Evolutionary conservation across 2,888 invertebrate genomes (phyloP), one percentile per base, ranked within the genome.

Genomic region (Heteromyza rotundicornis): DNA sequence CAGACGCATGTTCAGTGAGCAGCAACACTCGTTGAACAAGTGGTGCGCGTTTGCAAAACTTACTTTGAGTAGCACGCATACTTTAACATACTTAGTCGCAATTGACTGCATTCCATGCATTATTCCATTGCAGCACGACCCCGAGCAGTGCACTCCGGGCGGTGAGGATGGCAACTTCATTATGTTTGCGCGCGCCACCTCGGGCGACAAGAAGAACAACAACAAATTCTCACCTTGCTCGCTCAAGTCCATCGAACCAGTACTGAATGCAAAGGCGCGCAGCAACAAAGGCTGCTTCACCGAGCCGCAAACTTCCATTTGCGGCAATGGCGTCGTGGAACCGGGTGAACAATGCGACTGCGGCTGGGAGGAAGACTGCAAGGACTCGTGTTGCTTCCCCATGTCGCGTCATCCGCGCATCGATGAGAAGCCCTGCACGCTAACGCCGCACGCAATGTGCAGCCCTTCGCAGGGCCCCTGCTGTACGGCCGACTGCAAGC

Each of bases 181-280:
- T 79, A 99, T 99, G 99, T 99, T 98, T 84, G 96, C 98, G 20
- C 90, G 98, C 68, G 98, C 98, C 35, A 99, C 98, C 59, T 96
- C 96, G 74, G 98, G 99, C 47, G 98, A 98, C 84, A 93, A 96
- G 79, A 92, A 91, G 82, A 98, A 99, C 86, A 99, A 99, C 85
- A 97, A 97, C 85, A 92, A 94, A 79, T 99, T 99, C 85, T 96
- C 96, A 0, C 92, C 92, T 0, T 98, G 98, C 84, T 96, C 96
- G 68, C 86, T 96, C 65, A 91, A 92, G 79, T 92, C 94, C 73
- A 96, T 97, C 78, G 93, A 94, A 83, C 94, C 94, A 0, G 95
- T 97, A 52, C 87, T 97, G 64, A 95, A 94, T 83, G 91, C 92
- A 69, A 96, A 96, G 82, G 96, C 96, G 10, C 88, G 95, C 56